Percentiles rank a stretch among this genome's conserved stretches.
Evolutionary conservation across 2,888 invertebrate species (phyloP).

Genomic region (Sacculina carcini): DNA sequence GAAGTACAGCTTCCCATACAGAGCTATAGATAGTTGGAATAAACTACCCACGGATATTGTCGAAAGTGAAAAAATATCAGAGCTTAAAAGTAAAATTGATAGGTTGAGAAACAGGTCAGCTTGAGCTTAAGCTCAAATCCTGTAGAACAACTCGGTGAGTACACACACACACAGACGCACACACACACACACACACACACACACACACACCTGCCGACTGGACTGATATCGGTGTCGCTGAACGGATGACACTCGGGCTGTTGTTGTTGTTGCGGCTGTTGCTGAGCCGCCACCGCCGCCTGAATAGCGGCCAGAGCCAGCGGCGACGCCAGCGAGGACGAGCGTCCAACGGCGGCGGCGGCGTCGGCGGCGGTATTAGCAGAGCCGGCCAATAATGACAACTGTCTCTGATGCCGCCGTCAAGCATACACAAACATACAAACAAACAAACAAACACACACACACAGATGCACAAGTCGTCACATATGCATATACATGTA

Average conservation of each 20-base stretch:
- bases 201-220: conserved; percentile 29
- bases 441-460: background rate
- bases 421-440: background rate
- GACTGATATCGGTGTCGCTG: conserved; percentile 72
- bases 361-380: background rate
- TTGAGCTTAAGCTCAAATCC: too few species aligned
- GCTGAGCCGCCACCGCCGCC: conserved; percentile 12
- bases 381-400: background rate
- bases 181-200: background rate
- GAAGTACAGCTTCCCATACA: too few species aligned
- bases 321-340: conserved; percentile 9
- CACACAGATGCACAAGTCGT: background rate
- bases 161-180: background rate
- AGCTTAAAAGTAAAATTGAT: too few species aligned
- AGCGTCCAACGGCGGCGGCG: conserved; percentile 8
- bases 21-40: too few species aligned
- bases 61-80: too few species aligned
- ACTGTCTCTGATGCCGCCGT: background rate
- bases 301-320: conserved; percentile 4
- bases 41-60: too few species aligned
- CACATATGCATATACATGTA: background rate
- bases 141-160: too few species aligned
- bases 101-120: too few species aligned
- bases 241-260: conserved; percentile 55
- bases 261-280: background rate